Evolutionary conservation across 1,140 invertebrate species (phyloP).

Genomic region (Pachypeltis micranthus): DNA sequence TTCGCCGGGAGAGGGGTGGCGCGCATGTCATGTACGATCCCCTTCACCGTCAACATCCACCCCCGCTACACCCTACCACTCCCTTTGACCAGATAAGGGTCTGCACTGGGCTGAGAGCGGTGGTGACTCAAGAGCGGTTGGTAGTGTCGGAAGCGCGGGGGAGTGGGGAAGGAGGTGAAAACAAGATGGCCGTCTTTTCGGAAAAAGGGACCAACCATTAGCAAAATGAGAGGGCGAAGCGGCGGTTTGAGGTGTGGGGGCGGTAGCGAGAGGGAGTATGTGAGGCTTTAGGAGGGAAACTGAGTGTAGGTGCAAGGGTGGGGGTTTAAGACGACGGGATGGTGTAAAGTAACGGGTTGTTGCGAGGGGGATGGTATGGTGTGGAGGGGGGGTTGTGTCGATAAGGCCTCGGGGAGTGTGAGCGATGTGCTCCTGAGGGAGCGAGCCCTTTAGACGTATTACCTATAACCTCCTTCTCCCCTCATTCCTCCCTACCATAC

Average conservation of each 20-base stretch:
- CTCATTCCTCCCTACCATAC: background rate
- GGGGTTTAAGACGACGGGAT: no score
- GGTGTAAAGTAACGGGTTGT: no score
- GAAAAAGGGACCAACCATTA: slow-evolving; percentile 12
- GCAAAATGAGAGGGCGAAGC: no score
- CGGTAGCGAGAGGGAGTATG: no score
- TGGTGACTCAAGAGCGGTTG: background rate
- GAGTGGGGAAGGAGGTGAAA: background rate
- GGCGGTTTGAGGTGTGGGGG: no score
- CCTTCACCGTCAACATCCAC: no score
- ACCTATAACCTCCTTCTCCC: slow-evolving; percentile 8
- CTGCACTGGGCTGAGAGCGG: background rate
- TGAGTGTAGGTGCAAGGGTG: no score
- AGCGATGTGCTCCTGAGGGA: slow-evolving; percentile 14
- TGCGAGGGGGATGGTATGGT: no score
- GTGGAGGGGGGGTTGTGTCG: slow-evolving; percentile 10
- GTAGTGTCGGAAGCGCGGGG: no score
- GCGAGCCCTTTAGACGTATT: slow-evolving; percentile 13
- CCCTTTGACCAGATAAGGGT: background rate
- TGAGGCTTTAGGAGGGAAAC: no score
- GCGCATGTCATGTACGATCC: slow-evolving; percentile 15
- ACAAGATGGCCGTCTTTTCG: slow-evolving; percentile 14
- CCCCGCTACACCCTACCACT: slow-evolving; percentile 2
- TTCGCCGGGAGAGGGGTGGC: background rate
- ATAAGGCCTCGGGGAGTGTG: slow-evolving; percentile 5